phyloP scores from a whole-genome alignment of 2,888 invertebrate species.

The Phragmatobia fuliginosa region DNA sequence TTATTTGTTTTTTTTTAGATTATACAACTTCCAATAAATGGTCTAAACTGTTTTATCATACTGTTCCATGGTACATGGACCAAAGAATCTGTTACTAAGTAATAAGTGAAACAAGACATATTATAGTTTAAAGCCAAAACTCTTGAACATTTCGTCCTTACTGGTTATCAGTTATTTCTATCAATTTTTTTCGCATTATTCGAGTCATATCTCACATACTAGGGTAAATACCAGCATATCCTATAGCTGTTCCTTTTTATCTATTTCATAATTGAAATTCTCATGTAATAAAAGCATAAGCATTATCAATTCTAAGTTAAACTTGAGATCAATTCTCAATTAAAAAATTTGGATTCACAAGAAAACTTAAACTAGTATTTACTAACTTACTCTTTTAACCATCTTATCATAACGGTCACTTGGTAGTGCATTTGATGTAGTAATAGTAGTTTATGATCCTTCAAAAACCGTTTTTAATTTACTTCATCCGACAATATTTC shows the following conservation, averaged over 20 bases:
- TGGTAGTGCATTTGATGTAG: neutral
- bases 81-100: neutral
- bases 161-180: neutral
- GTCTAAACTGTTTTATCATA: neutral
- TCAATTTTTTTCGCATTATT: neutral
- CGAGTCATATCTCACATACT: neutral
- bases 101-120: neutral
- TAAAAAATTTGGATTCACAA: no score
- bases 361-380: no score
- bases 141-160: neutral
- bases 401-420: neutral
- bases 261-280: no score
- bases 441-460: neutral
- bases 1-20: no score
- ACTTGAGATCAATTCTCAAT: no score
- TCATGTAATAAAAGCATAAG: no score
- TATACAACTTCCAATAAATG: no score
- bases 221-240: neutral
- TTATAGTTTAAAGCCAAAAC: neutral
- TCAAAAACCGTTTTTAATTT: neutral
- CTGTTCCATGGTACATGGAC: neutral
- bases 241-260: neutral
- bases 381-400: no score
- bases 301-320: no score
- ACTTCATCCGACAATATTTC: neutral